Evolutionary conservation across 2,888 invertebrate genomes (phyloP).

Genomic region (Acholoe squamosa): DNA sequence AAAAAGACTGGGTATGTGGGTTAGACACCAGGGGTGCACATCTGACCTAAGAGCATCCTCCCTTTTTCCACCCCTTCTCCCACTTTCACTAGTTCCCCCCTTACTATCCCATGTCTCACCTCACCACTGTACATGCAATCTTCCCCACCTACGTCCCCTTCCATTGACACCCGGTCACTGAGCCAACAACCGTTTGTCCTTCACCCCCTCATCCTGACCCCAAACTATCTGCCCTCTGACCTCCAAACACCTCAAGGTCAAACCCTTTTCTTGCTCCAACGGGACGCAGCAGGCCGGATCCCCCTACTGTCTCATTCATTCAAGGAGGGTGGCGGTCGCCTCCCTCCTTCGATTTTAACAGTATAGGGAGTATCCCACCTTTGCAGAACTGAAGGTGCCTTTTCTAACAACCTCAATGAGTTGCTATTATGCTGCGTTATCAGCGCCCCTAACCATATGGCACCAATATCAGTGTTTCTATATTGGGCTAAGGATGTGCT

Average conservation of each 20-base stretch:
- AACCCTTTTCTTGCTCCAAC: conserved; percentile 1
- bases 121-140: neutral
- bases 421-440: too few relatives aligned
- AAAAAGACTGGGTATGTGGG: neutral
- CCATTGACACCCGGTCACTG: conserved; percentile 38
- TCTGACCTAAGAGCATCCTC: neutral
- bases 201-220: conserved; percentile 57
- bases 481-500: neutral
- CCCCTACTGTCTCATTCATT: neutral
- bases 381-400: too few relatives aligned
- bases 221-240: conserved; percentile 60
- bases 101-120: neutral
- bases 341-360: too few relatives aligned
- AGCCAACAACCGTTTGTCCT: conserved; percentile 60
- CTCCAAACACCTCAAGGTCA: conserved; percentile 36
- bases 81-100: neutral
- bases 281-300: conserved; percentile 8
- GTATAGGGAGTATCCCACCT: too few relatives aligned
- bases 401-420: too few relatives aligned
- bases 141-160: neutral
- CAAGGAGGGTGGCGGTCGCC: too few relatives aligned
- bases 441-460: conserved; percentile 1
- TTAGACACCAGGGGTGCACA: too few relatives aligned
- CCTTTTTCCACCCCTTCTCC: conserved; percentile 8
- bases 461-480: neutral